Percentiles rank a stretch among this genome's conserved stretches.
Evolutionary conservation across 2,113 vertebrate genomes (phyloP).

Genomic region (Syrrhaptes paradoxus): DNA sequence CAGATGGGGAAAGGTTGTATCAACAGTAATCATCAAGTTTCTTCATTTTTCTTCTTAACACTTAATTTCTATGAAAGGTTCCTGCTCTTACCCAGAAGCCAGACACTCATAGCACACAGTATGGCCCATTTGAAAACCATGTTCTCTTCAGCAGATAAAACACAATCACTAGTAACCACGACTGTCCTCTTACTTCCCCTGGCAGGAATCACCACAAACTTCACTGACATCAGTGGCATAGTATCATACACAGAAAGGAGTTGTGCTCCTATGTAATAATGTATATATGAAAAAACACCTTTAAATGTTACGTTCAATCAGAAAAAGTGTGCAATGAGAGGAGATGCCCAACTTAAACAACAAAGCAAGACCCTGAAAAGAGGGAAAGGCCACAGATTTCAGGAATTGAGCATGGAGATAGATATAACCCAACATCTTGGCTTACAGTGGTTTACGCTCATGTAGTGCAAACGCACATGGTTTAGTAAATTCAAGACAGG

Average conservation of each 20-base stretch:
- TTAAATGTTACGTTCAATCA: not conserved
- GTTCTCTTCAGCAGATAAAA: not conserved
- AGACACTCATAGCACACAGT: not conserved
- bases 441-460: not conserved
- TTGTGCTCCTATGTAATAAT: not conserved
- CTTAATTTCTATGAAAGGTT: not conserved
- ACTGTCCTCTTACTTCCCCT: not conserved
- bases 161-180: not conserved
- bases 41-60: not conserved
- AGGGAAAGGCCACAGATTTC: not conserved
- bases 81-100: not conserved
- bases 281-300: not conserved
- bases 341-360: not conserved
- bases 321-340: not conserved
- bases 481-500: not conserved
- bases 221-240: not conserved
- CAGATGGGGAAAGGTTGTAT: not conserved
- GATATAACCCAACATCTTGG: fast-evolving
- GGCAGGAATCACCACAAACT: not conserved
- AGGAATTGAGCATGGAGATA: not conserved
- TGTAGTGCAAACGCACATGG: not conserved
- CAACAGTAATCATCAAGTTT: not conserved
- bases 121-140: not conserved
- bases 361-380: not conserved
- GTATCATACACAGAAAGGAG: not conserved